Evolutionary conservation across 1,140 invertebrate species (phyloP).

Genomic region (Microplitis demolitor): DNA sequence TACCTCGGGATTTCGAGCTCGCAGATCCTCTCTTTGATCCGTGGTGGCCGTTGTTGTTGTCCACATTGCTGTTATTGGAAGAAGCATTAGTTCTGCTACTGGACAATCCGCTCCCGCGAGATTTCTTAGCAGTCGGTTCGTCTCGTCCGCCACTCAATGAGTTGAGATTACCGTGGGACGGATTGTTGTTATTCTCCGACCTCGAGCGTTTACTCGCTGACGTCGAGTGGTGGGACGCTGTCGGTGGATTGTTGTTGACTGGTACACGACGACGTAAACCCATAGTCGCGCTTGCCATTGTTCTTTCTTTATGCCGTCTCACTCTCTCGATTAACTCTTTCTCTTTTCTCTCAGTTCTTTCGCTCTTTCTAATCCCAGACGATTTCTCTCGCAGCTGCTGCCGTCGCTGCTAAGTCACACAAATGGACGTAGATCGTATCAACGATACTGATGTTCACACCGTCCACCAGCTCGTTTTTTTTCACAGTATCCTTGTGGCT

Average conservation of each 20-base stretch:
- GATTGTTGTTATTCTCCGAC: slow-evolving; percentile 59
- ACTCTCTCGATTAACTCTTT: neutral
- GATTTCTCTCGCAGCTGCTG: no score
- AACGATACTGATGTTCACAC: slow-evolving; percentile 1
- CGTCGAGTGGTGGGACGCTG: slow-evolving; percentile 35
- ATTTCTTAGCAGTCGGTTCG: slow-evolving; percentile 54
- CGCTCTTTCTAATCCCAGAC: no score
- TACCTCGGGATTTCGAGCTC: slow-evolving; percentile 21
- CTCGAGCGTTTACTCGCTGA: slow-evolving; percentile 53
- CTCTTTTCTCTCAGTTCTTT: no score
- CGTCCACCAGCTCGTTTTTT: neutral
- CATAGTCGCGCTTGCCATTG: slow-evolving; percentile 58
- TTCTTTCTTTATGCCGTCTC: neutral
- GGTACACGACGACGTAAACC: slow-evolving; percentile 57
- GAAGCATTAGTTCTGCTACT: neutral
- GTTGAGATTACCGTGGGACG: slow-evolving; percentile 58
- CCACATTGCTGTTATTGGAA: neutral
- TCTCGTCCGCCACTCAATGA: slow-evolving; percentile 45
- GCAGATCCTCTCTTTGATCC: neutral
- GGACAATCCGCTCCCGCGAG: slow-evolving; percentile 38
- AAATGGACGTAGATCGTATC: neutral
- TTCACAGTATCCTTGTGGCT: neutral
- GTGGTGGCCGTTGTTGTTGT: neutral
- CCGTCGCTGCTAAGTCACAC: neutral
- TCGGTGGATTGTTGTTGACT: slow-evolving; percentile 47